Evolutionary conservation across 2,797 vertebrate genomes (phyloP).

Genomic region (Aphelocoma californica): DNA sequence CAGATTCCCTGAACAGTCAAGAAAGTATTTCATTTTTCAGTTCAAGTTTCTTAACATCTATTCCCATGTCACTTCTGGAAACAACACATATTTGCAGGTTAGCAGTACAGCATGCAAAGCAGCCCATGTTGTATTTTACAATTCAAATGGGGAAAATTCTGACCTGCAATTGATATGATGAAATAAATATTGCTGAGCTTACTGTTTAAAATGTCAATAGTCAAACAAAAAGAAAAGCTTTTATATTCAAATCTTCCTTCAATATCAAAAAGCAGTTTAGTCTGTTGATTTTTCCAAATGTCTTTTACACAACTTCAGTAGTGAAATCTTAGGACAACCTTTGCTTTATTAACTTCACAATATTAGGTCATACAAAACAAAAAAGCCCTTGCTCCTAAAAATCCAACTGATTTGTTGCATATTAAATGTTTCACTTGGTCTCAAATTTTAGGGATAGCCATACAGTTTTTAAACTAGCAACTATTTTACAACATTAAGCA

Average conservation of each 20-base stretch:
- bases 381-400: neutral
- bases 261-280: neutral
- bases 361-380: neutral
- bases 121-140: neutral
- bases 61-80: neutral
- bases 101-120: neutral
- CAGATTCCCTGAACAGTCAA: neutral
- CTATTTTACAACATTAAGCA: neutral
- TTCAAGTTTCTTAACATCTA: neutral
- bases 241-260: neutral
- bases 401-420: neutral
- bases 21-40: neutral
- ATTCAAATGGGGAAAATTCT: neutral
- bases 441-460: neutral
- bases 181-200: neutral
- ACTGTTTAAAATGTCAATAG: neutral
- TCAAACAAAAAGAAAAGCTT: neutral
- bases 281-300: neutral
- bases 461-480: neutral
- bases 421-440: neutral
- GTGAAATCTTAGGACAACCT: neutral
- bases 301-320: neutral
- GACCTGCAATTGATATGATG: neutral
- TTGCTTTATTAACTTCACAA: neutral
- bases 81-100: neutral